A percentile compares a stretch with the other conserved stretches of the same genome.
phyloP scores from a whole-genome alignment of 1,140 invertebrate genomes.

The Choristoneura fumiferana region DNA sequence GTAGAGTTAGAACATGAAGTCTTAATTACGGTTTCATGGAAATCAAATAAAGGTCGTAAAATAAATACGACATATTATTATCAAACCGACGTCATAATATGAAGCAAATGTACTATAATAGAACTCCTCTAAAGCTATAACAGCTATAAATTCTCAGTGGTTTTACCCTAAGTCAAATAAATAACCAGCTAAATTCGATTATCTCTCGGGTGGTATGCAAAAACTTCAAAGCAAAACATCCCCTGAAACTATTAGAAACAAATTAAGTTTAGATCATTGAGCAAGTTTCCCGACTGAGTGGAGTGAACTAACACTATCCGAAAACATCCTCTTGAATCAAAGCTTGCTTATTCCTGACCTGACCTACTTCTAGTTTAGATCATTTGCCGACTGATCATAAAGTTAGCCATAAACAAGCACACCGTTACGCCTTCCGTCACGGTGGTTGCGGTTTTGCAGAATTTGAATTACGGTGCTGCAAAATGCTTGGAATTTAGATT shows the following conservation, averaged over 20 bases:
- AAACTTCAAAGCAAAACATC: not conserved
- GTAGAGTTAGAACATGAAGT: too few relatives aligned
- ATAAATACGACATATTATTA: too few relatives aligned
- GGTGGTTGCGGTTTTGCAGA: conserved; percentile 9
- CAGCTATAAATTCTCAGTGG: too few relatives aligned
- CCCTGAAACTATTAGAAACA: not conserved
- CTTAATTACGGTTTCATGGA: too few relatives aligned
- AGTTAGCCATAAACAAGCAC: not conserved
- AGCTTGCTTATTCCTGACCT: not conserved
- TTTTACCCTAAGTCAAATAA: too few relatives aligned
- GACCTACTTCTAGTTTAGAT: not conserved
- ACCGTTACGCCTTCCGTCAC: conserved; percentile 13
- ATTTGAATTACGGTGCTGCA: conserved; percentile 3
- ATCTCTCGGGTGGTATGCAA: too few relatives aligned
- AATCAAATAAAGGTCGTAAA: too few relatives aligned
- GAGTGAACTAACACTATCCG: not conserved
- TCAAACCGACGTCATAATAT: too few relatives aligned
- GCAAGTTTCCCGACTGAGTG: not conserved
- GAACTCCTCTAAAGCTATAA: too few relatives aligned
- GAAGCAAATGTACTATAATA: too few relatives aligned
- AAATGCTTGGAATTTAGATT: conserved; percentile 6
- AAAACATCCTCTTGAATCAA: not conserved
- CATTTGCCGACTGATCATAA: not conserved
- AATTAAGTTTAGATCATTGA: conserved; percentile 1
- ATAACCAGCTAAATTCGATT: too few relatives aligned